These are phyloP conservation scores for Mus pahari DNA, from an alignment of 2,113 vertebrate species.

Conservation along the genomic window DNA sequence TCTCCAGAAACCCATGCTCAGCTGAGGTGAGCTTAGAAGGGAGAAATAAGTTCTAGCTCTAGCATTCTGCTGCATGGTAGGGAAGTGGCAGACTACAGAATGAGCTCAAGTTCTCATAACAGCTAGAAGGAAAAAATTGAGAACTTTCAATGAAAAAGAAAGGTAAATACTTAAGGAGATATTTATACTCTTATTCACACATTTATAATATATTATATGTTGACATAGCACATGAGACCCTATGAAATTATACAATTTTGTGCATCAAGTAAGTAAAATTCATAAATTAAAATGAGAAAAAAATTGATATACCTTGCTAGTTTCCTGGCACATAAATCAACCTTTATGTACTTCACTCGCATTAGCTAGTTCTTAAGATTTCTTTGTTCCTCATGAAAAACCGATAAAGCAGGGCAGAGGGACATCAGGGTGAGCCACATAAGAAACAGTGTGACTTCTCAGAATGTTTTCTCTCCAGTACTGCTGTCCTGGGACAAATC, in stretches of 20 bases:
- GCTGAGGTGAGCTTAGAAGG: neutral
- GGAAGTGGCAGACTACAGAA: neutral
- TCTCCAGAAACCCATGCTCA: neutral
- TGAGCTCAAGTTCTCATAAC: neutral
- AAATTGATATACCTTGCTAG: neutral
- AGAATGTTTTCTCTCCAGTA: neutral
- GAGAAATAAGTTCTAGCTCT: neutral
- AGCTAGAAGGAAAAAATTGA: neutral
- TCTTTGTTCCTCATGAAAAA: slow-evolving; percentile 14
- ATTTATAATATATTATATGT: neutral
- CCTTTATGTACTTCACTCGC: neutral
- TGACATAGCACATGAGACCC: neutral
- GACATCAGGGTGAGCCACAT: neutral
- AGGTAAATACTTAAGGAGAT: neutral
- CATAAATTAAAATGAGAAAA: neutral
- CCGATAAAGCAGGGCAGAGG: neutral
- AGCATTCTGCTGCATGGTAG: neutral
- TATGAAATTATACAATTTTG: neutral
- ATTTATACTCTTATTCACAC: neutral
- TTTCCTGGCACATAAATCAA: slow-evolving; percentile 22
- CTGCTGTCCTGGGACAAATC: neutral
- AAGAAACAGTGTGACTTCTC: neutral
- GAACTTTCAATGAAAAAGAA: neutral
- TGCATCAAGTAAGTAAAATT: neutral
- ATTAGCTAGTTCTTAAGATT: neutral